Conservation (phyloP, 2,113 vertebrate species). For the Helogale parvula region DNA sequence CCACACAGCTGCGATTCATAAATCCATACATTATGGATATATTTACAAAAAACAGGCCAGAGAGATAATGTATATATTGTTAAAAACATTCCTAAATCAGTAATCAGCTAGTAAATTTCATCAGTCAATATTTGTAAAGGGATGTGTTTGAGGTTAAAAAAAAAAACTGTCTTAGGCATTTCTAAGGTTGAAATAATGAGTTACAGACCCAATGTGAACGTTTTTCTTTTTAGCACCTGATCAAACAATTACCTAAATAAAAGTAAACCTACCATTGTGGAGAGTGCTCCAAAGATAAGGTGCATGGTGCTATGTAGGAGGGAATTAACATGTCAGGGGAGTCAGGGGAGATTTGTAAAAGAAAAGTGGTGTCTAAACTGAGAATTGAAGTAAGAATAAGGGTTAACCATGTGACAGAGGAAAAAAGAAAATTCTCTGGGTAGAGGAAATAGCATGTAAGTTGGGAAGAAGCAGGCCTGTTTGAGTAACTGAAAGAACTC, state of each 20-base stretch:
- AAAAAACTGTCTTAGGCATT: background rate
- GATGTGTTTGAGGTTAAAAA: background rate
- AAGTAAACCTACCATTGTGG: background rate
- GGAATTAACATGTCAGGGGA: background rate
- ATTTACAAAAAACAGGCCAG: background rate
- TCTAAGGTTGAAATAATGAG: background rate
- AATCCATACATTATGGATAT: background rate
- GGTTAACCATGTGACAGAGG: background rate
- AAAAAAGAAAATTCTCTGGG: background rate
- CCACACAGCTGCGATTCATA: conserved; percentile 26
- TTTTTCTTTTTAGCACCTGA: background rate
- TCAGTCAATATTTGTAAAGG: conserved; percentile 28
- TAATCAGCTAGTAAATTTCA: background rate
- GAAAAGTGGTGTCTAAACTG: background rate
- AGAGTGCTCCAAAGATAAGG: background rate
- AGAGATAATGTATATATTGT: background rate
- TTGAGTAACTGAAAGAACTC: background rate
- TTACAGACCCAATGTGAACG: background rate
- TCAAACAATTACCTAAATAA: background rate
- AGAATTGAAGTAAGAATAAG: background rate
- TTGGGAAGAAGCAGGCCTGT: background rate
- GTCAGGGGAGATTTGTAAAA: background rate
- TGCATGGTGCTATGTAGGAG: background rate
- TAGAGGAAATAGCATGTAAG: background rate
- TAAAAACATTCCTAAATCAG: background rate